These are phyloP conservation scores for Microctenopoma lineatum DNA, from an alignment of 2,797 vertebrate genomes.

Conservation along the genomic window DNA sequence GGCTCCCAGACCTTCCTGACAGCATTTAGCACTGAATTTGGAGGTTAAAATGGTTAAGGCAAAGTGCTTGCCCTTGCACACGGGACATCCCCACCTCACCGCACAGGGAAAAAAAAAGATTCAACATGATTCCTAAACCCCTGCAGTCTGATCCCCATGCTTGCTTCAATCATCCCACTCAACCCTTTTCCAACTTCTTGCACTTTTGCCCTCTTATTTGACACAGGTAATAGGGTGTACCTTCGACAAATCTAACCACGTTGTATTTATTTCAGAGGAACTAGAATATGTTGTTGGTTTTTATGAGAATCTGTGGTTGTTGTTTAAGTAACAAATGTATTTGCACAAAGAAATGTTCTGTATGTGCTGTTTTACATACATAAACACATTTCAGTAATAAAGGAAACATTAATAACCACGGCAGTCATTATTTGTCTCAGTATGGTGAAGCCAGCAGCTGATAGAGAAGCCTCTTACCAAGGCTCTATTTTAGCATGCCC, in stretches of 20 bases:
- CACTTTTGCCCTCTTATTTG: constrained; percentile 78
- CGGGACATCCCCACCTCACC: constrained; percentile 38
- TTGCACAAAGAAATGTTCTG: constrained; percentile 80
- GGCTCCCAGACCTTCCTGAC: constrained; percentile 10
- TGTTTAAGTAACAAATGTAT: constrained; percentile 78
- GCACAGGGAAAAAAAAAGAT: constrained; percentile 12
- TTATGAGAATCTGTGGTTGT: constrained; percentile 75
- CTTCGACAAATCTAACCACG: constrained; percentile 57
- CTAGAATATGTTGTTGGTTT: constrained; percentile 64
- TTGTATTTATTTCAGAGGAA: constrained; percentile 76
- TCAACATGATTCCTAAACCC: constrained; percentile 7
- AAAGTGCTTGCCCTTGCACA: constrained; percentile 24
- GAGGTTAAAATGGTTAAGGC: constrained; percentile 22
- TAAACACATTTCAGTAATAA: constrained; percentile 82
- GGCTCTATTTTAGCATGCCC: constrained; percentile 2
- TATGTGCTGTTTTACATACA: constrained; percentile 80
- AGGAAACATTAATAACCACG: constrained; percentile 68
- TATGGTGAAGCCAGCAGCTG: constrained; percentile 10
- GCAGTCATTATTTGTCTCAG: constrained; percentile 16
- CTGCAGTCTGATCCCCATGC: constrained; percentile 16
- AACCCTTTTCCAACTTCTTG: constrained; percentile 38
- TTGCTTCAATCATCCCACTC: constrained; percentile 57
- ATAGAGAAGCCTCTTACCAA: constrained; percentile 5
- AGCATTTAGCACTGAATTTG: constrained; percentile 20
- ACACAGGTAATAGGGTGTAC: constrained; percentile 58